phyloP scores from a whole-genome alignment of 2,113 vertebrate genomes.

The Mungos mungo region DNA sequence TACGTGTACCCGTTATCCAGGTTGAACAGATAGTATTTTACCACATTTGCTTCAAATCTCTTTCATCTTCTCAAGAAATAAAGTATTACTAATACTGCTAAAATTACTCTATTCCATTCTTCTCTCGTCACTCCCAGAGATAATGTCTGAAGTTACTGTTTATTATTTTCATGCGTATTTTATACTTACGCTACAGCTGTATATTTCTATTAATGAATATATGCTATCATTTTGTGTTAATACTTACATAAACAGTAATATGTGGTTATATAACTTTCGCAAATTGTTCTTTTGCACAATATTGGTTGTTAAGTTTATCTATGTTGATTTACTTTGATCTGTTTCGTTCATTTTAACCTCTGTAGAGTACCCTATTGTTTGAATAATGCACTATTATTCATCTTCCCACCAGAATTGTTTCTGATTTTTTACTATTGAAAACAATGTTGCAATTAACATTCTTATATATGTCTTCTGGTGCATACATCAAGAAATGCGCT shows the following conservation, averaged over 20 bases:
- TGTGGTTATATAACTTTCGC: background rate
- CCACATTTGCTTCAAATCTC: background rate
- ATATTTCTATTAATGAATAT: background rate
- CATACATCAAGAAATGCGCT: background rate
- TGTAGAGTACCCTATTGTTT: background rate
- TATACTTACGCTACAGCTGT: background rate
- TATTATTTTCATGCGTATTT: background rate
- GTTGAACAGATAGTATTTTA: background rate
- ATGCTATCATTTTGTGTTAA: background rate
- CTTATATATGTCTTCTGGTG: background rate
- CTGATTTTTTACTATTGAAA: background rate
- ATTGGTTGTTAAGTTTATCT: background rate
- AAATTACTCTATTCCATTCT: background rate
- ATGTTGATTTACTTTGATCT: background rate
- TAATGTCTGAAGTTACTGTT: background rate
- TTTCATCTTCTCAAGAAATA: constrained; percentile 2
- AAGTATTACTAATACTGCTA: background rate
- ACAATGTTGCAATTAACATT: background rate
- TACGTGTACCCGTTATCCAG: background rate
- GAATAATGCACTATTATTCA: background rate
- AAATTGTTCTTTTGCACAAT: background rate
- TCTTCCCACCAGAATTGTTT: background rate
- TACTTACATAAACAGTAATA: background rate
- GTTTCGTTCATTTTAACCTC: constrained; percentile 32
- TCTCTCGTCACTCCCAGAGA: background rate